These are phyloP conservation scores for Cryptocheilus praepositus DNA, from an alignment of 2,888 invertebrate genomes.

Conservation along the genomic window DNA sequence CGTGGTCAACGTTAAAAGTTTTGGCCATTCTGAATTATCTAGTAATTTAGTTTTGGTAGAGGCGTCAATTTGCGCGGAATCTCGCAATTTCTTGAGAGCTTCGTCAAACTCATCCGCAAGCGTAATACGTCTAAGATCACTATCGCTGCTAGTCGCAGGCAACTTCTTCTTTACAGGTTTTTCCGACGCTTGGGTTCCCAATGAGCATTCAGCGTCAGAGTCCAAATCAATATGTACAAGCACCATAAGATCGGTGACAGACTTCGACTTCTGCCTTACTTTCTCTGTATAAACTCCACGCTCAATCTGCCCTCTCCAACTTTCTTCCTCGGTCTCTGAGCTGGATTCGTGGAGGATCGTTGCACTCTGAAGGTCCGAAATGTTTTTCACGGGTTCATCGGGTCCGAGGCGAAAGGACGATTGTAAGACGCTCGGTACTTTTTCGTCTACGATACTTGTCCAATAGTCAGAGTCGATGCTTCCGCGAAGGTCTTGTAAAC, in stretches of 20 bases:
- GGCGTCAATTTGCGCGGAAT: constrained; percentile 39
- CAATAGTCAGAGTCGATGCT: constrained; percentile 76
- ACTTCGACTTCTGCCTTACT: constrained; percentile 81
- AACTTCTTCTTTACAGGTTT: constrained; percentile 63
- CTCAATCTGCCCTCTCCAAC: constrained; percentile 79
- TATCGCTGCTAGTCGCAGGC: constrained; percentile 77
- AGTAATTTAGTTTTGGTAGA: constrained; percentile 50
- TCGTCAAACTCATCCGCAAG: constrained; percentile 78
- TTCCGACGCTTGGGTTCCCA: constrained; percentile 69
- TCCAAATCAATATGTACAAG: constrained; percentile 82
- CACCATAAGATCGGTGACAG: constrained; percentile 82
- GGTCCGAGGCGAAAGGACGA: constrained; percentile 69
- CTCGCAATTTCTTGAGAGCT: constrained; percentile 74
- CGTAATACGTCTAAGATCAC: constrained; percentile 76
- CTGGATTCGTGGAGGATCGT: constrained; percentile 73
- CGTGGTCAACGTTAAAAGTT: constrained; percentile 59
- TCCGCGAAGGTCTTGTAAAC: constrained; percentile 81
- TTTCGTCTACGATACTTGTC: constrained; percentile 62
- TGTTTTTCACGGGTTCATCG: constrained; percentile 65
- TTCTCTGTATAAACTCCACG: constrained; percentile 79
- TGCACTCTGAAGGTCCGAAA: constrained; percentile 46
- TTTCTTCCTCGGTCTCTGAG: constrained; percentile 81
- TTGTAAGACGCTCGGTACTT: constrained; percentile 42
- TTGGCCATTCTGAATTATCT: constrained; percentile 56
- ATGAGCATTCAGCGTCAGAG: constrained; percentile 77